phyloP scores from a whole-genome alignment of 1,140 invertebrate genomes.

The Chionoecetes opilio region DNA sequence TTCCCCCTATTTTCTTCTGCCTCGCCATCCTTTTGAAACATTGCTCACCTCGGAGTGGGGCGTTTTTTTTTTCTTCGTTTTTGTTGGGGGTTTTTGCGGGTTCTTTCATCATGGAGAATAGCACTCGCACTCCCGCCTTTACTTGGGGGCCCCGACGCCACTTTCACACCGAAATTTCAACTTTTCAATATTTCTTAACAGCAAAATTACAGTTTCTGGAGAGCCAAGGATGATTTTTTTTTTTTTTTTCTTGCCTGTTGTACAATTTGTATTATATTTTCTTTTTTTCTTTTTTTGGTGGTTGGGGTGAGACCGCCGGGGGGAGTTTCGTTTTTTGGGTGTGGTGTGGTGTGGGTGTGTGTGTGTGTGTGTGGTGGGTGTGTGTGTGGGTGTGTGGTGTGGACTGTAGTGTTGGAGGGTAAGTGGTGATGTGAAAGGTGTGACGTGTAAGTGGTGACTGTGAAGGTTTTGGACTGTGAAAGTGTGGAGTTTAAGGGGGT shows the following conservation, averaged over 20 bases:
- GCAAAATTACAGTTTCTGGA: neutral
- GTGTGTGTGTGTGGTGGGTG: constrained; percentile 16
- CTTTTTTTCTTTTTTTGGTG: neutral
- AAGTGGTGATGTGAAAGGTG: too few relatives aligned
- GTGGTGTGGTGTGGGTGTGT: constrained; percentile 9
- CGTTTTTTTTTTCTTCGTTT: neutral
- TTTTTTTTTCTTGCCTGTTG: too few relatives aligned
- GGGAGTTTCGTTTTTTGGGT: neutral
- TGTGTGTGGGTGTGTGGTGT: constrained; percentile 17
- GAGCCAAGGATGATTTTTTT: neutral
- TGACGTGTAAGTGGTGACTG: too few relatives aligned
- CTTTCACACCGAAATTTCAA: neutral
- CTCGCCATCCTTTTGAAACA: neutral
- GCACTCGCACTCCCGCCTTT: neutral
- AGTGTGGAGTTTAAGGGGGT: neutral
- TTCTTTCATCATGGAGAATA: constrained; percentile 20
- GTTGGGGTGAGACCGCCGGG: neutral
- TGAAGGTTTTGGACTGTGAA: too few relatives aligned
- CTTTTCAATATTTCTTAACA: constrained; percentile 31
- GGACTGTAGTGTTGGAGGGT: too few relatives aligned
- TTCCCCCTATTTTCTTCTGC: neutral
- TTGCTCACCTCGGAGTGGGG: neutral
- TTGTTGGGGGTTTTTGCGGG: neutral
- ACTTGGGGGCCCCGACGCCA: neutral
- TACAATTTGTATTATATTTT: too few relatives aligned